Conservation (phyloP, 2,113 vertebrate species). For the Pluvianellus socialis region DNA sequence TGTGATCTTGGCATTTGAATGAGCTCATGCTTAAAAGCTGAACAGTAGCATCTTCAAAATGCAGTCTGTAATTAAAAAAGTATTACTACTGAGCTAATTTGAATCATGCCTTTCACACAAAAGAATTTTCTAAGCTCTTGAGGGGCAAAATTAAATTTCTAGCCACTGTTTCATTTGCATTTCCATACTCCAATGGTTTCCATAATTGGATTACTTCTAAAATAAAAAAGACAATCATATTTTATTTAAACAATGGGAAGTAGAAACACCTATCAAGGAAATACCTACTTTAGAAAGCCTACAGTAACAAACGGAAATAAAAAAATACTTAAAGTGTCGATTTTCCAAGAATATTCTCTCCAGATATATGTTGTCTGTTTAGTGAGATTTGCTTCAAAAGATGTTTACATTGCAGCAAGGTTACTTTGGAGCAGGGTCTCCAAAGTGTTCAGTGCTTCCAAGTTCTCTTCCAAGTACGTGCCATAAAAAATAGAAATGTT, state of each 20-base stretch:
- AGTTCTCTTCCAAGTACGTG: background rate
- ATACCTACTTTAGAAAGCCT: background rate
- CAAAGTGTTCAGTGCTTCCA: background rate
- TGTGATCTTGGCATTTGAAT: background rate
- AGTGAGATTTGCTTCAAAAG: background rate
- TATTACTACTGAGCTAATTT: background rate
- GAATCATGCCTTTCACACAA: background rate
- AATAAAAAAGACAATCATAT: background rate
- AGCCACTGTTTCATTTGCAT: background rate
- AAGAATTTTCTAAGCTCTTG: slow-evolving; percentile 5
- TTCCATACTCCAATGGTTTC: slow-evolving; percentile 6
- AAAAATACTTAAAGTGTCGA: background rate
- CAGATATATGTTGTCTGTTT: background rate
- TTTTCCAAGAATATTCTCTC: background rate
- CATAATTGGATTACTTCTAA: slow-evolving; percentile 35
- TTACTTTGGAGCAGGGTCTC: background rate
- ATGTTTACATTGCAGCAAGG: background rate
- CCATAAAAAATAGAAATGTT: background rate
- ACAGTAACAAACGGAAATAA: background rate
- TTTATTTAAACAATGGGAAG: slow-evolving; percentile 28
- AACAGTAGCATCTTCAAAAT: background rate
- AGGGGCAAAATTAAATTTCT: slow-evolving; percentile 17
- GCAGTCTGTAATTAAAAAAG: background rate
- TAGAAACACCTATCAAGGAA: background rate
- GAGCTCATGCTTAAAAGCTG: background rate